Evolutionary conservation across 2,113 vertebrate genomes (phyloP).

Genomic region (Alligator sinensis): DNA sequence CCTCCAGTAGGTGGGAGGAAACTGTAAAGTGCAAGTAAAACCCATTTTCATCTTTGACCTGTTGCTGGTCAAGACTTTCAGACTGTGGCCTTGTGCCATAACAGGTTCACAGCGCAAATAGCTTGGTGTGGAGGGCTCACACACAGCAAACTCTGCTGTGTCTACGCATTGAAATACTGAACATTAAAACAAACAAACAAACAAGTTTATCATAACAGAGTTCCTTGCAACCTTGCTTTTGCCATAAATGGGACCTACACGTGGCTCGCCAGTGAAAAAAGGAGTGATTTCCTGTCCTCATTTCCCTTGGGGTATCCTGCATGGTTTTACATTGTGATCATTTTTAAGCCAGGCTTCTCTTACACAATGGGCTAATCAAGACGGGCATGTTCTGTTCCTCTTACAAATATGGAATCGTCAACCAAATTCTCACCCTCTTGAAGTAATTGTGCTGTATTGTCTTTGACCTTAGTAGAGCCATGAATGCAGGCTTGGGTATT

Average conservation of each 20-base stretch:
- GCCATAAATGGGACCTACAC: no score
- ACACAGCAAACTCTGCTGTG: background rate
- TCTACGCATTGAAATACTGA: background rate
- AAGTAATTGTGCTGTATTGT: background rate
- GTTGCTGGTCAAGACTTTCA: background rate
- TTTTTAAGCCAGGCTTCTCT: background rate
- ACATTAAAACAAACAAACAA: background rate
- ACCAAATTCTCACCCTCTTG: background rate
- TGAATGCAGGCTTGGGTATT: background rate
- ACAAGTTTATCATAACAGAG: no score
- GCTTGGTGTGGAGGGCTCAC: fast-evolving
- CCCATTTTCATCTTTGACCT: background rate
- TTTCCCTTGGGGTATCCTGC: background rate
- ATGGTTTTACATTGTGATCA: background rate
- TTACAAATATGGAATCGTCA: background rate
- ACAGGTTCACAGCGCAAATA: fast-evolving
- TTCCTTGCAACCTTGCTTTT: no score
- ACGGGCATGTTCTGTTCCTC: background rate
- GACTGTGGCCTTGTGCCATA: background rate
- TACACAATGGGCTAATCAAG: background rate
- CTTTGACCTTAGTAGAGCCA: background rate
- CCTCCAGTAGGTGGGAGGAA: background rate
- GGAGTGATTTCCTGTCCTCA: background rate
- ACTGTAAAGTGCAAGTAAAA: background rate
- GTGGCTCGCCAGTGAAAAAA: no score